These are phyloP conservation scores for Hololepta plana DNA, from an alignment of 2,888 invertebrate species.

Conservation along the genomic window DNA sequence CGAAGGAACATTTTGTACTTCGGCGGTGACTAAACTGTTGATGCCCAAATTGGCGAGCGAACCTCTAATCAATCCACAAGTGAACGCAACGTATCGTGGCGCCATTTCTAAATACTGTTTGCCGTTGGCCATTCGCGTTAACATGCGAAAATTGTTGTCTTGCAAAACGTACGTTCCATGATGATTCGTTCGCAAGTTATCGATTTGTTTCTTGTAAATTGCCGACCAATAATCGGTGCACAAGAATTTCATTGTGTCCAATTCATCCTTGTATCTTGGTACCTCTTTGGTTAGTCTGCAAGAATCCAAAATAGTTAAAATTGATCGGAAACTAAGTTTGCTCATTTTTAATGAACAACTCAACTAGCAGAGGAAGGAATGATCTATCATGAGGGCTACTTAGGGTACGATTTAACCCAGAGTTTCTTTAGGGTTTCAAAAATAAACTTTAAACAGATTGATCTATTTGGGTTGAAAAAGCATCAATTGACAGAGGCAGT, in stretches of 20 bases:
- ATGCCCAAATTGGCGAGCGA: constrained; percentile 89
- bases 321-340: too few relatives aligned
- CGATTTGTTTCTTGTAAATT: constrained; percentile 94
- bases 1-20: constrained; percentile 80
- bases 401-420: too few relatives aligned
- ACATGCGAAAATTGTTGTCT: constrained; percentile 84
- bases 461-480: too few relatives aligned
- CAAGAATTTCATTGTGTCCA: constrained; percentile 95
- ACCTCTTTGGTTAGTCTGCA: constrained; percentile 70
- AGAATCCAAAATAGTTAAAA: constrained; percentile 11
- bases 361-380: too few relatives aligned
- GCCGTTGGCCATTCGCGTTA: constrained; percentile 72
- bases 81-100: constrained; percentile 83
- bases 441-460: too few relatives aligned
- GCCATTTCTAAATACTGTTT: constrained; percentile 85
- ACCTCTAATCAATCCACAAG: constrained; percentile 89
- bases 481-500: too few relatives aligned
- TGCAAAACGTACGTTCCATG: constrained; percentile 96
- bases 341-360: too few relatives aligned
- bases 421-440: too few relatives aligned
- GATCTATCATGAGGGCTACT: too few relatives aligned
- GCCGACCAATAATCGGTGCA: constrained; percentile 99
- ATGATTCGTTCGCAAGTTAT: constrained; percentile 93
- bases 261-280: constrained; percentile 87
- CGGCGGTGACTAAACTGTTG: constrained; percentile 86